Evolutionary conservation across 2,888 invertebrate genomes (phyloP), one percentile per base, ranked within the genome.

Genomic region (Parthenolecanium corni): DNA sequence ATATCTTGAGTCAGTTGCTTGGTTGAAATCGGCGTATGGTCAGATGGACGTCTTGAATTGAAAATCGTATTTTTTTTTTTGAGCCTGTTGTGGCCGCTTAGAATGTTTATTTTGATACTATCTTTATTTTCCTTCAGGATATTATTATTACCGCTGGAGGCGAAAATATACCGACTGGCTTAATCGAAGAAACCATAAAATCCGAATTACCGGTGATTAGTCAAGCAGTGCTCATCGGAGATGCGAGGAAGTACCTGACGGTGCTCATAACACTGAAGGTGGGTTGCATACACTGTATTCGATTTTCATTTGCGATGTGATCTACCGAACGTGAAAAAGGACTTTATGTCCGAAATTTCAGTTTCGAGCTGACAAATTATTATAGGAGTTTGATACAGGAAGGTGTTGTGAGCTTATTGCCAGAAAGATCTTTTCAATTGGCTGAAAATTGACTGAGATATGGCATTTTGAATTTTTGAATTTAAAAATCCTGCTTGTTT

Each of bases 121-220:
- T 12, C 2, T 5, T 12, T n/a, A n/a, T n/a, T n/a, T 51, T 38
- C 14, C 25, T 56, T 56, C 44, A 80, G 82, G 94, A 94, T 74
- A 72, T 94, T 46, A 77, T 94, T 52, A 93, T 94, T 68, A 95
- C 94, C 1, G 92, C 94, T 51, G 94, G 94, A 25, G 94, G 94
- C 31, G 94, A 95, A 76, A 95, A 94, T 74, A 80, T 90, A 70
- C 82, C 94, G 4, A 93, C 94, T 0, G 84, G 91, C 24, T 81
- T 84, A 31, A 89, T 93, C 68, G 94, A 95, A 74, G 86, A 93
- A 70, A 74, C 78, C 52, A 80, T 94, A 16, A 85, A 86, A 71
- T 76, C 81, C 4, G 85, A 87, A 71, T 75, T 93, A 52, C 82
- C 86, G 18, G 80, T 81, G 65, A 74, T 94, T 21, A 88, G 88